Percentiles rank a stretch among this genome's conserved stretches.
phyloP scores from a whole-genome alignment of 2,113 vertebrate species.

The Chloroceryle aenea region DNA sequence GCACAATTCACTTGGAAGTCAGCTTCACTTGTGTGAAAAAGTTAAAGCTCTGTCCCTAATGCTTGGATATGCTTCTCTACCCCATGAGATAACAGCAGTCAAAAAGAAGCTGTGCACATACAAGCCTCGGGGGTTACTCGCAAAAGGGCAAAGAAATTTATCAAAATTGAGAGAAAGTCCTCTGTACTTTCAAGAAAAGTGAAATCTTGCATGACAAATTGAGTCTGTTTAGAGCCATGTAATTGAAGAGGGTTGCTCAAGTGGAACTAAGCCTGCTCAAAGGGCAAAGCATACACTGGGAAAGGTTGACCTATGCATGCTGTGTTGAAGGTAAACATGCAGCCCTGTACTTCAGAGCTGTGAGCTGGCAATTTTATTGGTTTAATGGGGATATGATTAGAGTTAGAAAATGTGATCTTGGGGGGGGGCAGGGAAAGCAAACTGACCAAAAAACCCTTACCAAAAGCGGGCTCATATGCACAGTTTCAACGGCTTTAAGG shows the following conservation, averaged over 20 bases:
- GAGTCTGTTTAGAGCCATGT: neutral
- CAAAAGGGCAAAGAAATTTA: slow-evolving; percentile 59
- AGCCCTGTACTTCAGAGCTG: neutral
- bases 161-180: slow-evolving; percentile 39
- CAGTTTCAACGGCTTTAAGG: neutral
- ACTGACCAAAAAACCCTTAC: accelerated
- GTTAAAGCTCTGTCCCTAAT: neutral
- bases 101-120: neutral
- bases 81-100: neutral
- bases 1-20: neutral
- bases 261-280: neutral
- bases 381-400: neutral
- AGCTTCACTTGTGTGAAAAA: neutral
- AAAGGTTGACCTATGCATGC: neutral
- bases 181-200: slow-evolving; percentile 10
- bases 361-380: neutral
- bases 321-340: neutral
- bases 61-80: neutral
- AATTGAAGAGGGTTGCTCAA: slow-evolving; percentile 10
- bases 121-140: neutral
- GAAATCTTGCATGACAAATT: slow-evolving; percentile 54
- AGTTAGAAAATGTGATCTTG: neutral
- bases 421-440: accelerated
- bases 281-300: neutral
- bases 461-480: neutral